Base-by-base conservation (phyloP, 2,113 vertebrate species). In the Anoplopoma fimbria region DNA sequence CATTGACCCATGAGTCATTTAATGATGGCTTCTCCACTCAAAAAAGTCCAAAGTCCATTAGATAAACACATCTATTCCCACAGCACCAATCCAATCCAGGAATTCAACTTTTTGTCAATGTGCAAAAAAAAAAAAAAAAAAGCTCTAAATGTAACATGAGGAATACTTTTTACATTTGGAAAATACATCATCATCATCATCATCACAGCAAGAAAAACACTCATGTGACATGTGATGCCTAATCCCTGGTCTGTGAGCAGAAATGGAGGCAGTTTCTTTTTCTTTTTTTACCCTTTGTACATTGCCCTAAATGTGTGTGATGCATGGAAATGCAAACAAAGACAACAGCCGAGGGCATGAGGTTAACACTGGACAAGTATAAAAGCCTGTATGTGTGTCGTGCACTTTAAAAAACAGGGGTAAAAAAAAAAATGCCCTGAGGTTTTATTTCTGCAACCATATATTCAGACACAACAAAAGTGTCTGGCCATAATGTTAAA, bases 291-390 rank as follows among this genome's bases (percentile, higher is more conserved):
- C 25, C 51, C 64, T 84, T 86, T 89, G 84, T 89, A 34, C 70
- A 40, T 38, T 62, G 72, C 33, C 87, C 88, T 87, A 71, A 58
- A 88, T 90, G 78, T 68, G 64, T 89, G 82, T 73, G 81, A 83
- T 84, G 79, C 77, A 75, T 79, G 40, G 78, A 80, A 67, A 85
- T 72, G 49, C 68, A 82, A 71, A 93, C 86, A 93, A 93, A 91
- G 80, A 33, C 49, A 57, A 45, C 13, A 13, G 87, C 89, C 79
- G 73, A 0, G n/a, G 83, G 88, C 89, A 84, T 31, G 25, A 77
- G 49, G 69, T 85, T 60, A 61, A 78, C 77, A 63, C 27, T 23
- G 34, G 67, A 51, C 10, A 25, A 78, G 40, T 25, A 90, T 29
- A 90, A 90, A 63, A 71, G 72, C 19, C 29, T 64, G 42, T 71